phyloP scores from a whole-genome alignment of 2,888 invertebrate genomes.

The Ophion obscuratus region DNA sequence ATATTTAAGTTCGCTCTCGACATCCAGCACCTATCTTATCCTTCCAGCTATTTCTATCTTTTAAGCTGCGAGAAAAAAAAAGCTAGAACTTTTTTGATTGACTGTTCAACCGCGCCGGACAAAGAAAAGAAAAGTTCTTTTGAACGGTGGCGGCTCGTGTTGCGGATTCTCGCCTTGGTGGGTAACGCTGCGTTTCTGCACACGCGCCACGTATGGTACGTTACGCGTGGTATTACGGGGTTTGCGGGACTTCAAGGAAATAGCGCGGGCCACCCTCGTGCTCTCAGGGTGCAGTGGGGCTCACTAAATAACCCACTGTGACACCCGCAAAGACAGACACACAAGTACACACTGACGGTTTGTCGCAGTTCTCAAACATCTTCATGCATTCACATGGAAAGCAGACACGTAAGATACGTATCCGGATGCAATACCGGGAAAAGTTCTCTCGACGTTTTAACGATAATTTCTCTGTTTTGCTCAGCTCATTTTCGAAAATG shows the following conservation, averaged over 20 bases:
- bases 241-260: slow-evolving; percentile 37
- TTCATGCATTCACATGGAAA: neutral
- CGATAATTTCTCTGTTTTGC: neutral
- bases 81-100: no score
- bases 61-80: no score
- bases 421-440: neutral
- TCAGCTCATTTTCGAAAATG: neutral
- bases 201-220: slow-evolving; percentile 23
- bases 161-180: slow-evolving; percentile 40
- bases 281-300: slow-evolving; percentile 25
- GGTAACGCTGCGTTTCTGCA: slow-evolving; percentile 9
- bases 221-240: slow-evolving; percentile 23
- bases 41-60: no score
- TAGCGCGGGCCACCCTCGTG: slow-evolving; percentile 44
- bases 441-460: neutral
- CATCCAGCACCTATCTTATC: no score
- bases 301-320: slow-evolving; percentile 33
- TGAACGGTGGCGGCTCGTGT: slow-evolving; percentile 6
- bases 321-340: slow-evolving; percentile 24
- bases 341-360: neutral
- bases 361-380: slow-evolving; percentile 33
- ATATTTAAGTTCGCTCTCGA: no score
- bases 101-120: no score
- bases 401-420: neutral
- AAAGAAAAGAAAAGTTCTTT: no score